These are phyloP conservation scores for Morus bassanus DNA, from an alignment of 2,797 vertebrate genomes.

Conservation along the genomic window DNA sequence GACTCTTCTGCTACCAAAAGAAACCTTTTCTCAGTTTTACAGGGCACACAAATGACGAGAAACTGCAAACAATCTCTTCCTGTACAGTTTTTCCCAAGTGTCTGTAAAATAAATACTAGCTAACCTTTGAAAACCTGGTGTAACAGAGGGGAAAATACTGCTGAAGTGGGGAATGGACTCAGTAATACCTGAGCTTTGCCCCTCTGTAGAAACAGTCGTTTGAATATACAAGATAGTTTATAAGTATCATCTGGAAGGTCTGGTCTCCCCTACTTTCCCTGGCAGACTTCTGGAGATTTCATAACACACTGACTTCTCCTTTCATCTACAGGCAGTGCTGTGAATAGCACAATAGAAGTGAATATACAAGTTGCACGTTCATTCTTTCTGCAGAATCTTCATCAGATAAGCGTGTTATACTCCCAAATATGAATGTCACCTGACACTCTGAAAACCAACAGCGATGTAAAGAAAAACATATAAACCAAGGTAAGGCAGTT, in stretches of 20 bases:
- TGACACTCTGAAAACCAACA: neutral
- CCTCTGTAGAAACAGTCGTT: neutral
- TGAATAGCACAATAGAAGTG: neutral
- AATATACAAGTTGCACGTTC: neutral
- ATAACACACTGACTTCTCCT: neutral
- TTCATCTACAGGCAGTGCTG: neutral
- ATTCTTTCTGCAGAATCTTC: neutral
- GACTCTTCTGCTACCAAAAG: neutral
- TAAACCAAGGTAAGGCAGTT: neutral
- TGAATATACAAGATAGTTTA: neutral
- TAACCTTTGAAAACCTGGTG: neutral
- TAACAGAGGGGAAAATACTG: neutral
- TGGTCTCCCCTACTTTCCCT: constrained; percentile 14
- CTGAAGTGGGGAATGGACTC: neutral
- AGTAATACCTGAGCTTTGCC: neutral
- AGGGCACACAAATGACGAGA: neutral
- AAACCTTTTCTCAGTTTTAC: neutral
- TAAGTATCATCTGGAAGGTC: neutral
- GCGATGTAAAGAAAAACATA: neutral
- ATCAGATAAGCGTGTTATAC: neutral
- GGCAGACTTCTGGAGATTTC: neutral
- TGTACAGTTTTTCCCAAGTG: neutral
- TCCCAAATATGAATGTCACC: neutral
- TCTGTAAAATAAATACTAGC: neutral
- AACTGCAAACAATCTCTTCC: neutral